Conservation (phyloP, 2,888 invertebrate genomes). For the Dioctria rufipes region DNA sequence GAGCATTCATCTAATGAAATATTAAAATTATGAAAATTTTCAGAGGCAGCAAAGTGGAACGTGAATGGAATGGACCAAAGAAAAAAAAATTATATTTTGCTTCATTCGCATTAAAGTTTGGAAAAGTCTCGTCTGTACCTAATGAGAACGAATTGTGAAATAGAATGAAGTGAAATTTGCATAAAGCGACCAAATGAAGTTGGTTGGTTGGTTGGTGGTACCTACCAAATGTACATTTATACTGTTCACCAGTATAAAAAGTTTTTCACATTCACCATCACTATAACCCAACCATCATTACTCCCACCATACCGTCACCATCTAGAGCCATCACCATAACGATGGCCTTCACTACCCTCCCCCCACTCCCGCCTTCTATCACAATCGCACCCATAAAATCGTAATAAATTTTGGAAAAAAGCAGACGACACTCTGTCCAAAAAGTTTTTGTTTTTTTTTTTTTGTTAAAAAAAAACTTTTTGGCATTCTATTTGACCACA, state of each 20-base stretch:
- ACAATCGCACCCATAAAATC: conserved; percentile 19
- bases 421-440: conserved; percentile 38
- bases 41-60: conserved; percentile 34
- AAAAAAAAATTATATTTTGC: conserved; percentile 35
- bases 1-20: conserved; percentile 50
- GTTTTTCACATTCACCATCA: conserved; percentile 1
- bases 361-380: neutral
- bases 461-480: neutral
- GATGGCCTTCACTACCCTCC: neutral
- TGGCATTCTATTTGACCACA: conserved; percentile 36
- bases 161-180: conserved; percentile 41
- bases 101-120: conserved; percentile 40
- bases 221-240: conserved; percentile 14
- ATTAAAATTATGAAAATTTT: conserved; percentile 48
- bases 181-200: conserved; percentile 24
- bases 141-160: conserved; percentile 50
- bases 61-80: neutral
- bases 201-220: neutral
- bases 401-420: conserved; percentile 48
- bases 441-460: conserved; percentile 15
- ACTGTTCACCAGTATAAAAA: neutral
- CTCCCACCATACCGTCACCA: too few relatives aligned
- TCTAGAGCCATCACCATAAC: too few relatives aligned
- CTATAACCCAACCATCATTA: too few relatives aligned
- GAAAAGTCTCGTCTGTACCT: conserved; percentile 26